Evolutionary conservation across 2,113 vertebrate genomes (phyloP), one percentile per base, ranked within the genome.

Genomic region (Nothobranchius furzeri): DNA sequence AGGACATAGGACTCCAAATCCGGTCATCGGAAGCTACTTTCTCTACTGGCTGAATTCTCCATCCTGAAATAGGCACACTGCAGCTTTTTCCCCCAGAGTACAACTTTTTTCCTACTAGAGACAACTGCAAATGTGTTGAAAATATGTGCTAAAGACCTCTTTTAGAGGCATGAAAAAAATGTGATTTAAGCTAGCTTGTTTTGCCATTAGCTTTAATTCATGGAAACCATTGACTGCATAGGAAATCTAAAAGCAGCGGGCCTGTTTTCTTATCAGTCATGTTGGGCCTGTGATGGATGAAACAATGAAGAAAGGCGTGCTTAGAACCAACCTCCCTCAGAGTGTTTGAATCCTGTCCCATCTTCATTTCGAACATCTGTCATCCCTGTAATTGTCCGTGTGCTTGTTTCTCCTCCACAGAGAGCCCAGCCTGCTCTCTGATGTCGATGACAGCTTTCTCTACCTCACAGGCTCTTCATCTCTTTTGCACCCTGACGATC

Each of bases 401-500:
- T 74, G 49, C 20, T 2, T 40, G 56, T 64, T 59, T 58, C 70
- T 81, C 58, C 60, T 65, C 66, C 9, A 12, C 8, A 11, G 61
- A 58, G 8, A 52, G 40, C 56, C 53, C 42, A 1, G 5, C 2
- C 48, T 53, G 24, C n/a, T 52, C 54, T 70, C 15, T 12, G 55
- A 76, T 54, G 47, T 9, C 71, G 69, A 62, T 66, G 73, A 72
- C 80, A 80, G 70, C 37, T 71, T 55, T 46, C 61, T 80, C 62
- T 40, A 61, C 68, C 69, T 61, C 74, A 68, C 55, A 62, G 68
- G 60, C 75, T 78, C 76, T 68, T 54, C 71, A 69, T 78, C 80
- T 70, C 71, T 63, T 82, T 84, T 81, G 68, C 73, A 37, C 62
- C 42, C 68, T 52, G 69, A 81, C 76, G 77, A 78, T 75, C 43